Evolutionary conservation across 1,140 invertebrate species (phyloP).

Genomic region (Dufourea novaeangliae): DNA sequence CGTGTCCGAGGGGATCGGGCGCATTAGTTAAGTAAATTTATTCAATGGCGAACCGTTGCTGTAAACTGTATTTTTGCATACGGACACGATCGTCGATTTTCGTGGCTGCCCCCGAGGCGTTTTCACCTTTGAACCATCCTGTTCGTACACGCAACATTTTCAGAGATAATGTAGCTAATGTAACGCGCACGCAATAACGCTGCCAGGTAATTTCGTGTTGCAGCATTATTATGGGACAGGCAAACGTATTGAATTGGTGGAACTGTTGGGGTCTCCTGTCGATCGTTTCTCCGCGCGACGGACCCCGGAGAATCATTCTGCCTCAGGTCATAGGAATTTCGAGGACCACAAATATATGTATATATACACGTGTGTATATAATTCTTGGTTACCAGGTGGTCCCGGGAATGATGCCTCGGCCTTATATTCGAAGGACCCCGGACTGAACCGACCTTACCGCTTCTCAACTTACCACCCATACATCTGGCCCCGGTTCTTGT

Average conservation of each 20-base stretch:
- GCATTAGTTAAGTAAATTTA: conserved; percentile 41
- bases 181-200: background rate
- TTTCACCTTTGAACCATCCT: conserved; percentile 3
- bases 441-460: conserved; percentile 19
- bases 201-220: background rate
- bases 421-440: conserved; percentile 44
- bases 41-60: conserved; percentile 30
- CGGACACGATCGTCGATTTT: background rate
- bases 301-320: conserved; percentile 5
- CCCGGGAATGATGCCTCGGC: conserved; percentile 40
- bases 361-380: conserved; percentile 23
- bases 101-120: background rate
- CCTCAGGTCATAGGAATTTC: conserved; percentile 48
- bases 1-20: background rate
- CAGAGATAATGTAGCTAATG: background rate
- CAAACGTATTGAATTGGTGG: background rate
- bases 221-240: background rate
- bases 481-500: conserved; percentile 26
- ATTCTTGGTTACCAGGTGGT: conserved; percentile 60
- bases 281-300: background rate
- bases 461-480: conserved; percentile 59
- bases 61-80: conserved; percentile 24
- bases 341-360: conserved; percentile 20
- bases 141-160: conserved; percentile 18
- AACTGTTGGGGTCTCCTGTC: no score